Base-by-base conservation (phyloP, 1,140 invertebrate species). In the Venturia canescens region DNA sequence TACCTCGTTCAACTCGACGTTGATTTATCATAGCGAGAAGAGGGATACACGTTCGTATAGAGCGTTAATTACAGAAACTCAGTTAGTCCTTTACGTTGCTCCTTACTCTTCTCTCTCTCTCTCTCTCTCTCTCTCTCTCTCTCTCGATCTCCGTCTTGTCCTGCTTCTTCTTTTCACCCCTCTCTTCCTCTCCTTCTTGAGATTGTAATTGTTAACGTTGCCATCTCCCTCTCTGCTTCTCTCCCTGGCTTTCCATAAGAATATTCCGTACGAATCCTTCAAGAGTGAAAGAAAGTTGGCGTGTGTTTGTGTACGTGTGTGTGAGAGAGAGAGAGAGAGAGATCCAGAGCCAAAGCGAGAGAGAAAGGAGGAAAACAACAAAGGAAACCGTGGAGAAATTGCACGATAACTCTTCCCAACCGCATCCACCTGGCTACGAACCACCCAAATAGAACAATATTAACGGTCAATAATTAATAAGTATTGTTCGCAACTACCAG, bases 11-110 rank as follows among this genome's bases (percentile, higher is more conserved):
- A 79, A 27, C 60, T 34, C 77, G 23, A 34, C 50, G 38, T 75
- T 84, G 80, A 80, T 72, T 77, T 74, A 78, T 60, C 38, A 81
- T 78, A 83, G 80, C 53, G 82, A 83, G 79, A 85, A 78, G 16
- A 63, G 79, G 76, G 79, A 78, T 67, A 80, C 74, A 76, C 74
- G 74, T 76, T 76, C 50, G 74, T 76, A 76, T 76, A 76, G 74
- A 76, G 74, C 74, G 74, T 76, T 76, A 76, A 76, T 76, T 76
- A 76, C 74, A 76, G 74, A 76, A 76, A 76, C 74, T 76, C 74
- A 29, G 70, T 81, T 71, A 78, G 66, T 79, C 82, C 57, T 69
- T 78, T 23, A 60, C 69, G 70, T 38, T 60, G 13, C 48, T 31
- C 63, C 67, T 34, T 80, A 26, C 29, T 38, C 70, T 27, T 29